Evolutionary conservation across 2,888 invertebrate species (phyloP), one percentile per base, ranked within the genome.

Genomic region (Seira musarum): DNA sequence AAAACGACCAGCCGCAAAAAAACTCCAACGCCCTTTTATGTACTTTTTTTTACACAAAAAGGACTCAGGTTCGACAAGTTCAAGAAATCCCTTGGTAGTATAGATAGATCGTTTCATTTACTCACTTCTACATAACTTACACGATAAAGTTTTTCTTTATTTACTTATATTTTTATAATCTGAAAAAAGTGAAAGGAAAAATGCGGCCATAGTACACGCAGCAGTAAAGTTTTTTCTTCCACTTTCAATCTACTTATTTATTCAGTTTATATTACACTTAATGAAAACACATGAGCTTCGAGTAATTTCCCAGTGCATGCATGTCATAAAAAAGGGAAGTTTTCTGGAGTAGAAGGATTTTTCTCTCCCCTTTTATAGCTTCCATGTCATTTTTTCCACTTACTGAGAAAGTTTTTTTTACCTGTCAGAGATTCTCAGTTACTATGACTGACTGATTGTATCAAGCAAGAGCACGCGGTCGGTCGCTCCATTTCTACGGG

Each of bases 271-370:
- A 21, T 10, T 67, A 73, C 21, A 49, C 53, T 61, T 76, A 76
- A 76, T 76, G 68, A 76, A 69, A 69, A 76, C 76, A 69, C 63
- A 76, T 69, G 76, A 76, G 69, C 63, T 63, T 68, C 61, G 64
- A 40, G 64, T 76, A 76, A 76, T 76, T 76, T 76, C 69, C 69
- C 53, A 46, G 68, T 57, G 67, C 74, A 67, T 76, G 64, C 63
- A 60, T 72, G 64, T 72, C 74, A 68, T 68, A 68, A 72, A 72
- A 69, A 40, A 40, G 13, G 6, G 13, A 40, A 40, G 40, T n/a
- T n/a, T n/a, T 49, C 40, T 76, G 69, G 63, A 69, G n/a, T n/a
- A 68, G 69, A 22, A 35, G 53, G 74, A 60, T 66, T 74, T 74
- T 65, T 53, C 73, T 30, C 30, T 17, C 53, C 60, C 6, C 35